A percentile compares a stretch with the other conserved stretches of the same genome.
phyloP scores from a whole-genome alignment of 2,797 vertebrate species.

The Gadopsis marmoratus region DNA sequence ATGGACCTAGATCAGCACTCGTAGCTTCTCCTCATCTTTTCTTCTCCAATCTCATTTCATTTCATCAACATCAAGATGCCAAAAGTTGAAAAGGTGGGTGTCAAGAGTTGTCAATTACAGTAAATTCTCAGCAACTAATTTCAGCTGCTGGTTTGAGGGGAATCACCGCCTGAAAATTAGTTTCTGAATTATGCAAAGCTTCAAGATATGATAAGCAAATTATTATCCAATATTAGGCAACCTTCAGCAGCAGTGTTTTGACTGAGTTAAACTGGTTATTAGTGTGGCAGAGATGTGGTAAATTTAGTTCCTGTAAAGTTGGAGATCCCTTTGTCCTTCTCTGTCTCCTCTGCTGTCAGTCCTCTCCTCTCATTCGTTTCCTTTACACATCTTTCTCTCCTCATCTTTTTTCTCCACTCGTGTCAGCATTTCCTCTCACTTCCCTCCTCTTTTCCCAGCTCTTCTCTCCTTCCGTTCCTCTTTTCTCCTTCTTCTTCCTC shows the following conservation, averaged over 20 bases:
- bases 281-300: background rate
- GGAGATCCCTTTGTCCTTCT: background rate
- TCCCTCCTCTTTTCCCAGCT: background rate
- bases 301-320: background rate
- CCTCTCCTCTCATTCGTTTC: slow-evolving; percentile 1
- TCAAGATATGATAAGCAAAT: background rate
- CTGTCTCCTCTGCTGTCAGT: background rate
- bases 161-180: slow-evolving; percentile 1
- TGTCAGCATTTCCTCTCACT: slow-evolving; percentile 3
- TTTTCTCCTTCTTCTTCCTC: background rate
- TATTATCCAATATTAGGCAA: too few relatives aligned
- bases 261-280: background rate
- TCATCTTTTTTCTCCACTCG: background rate
- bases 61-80: background rate
- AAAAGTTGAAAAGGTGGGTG: background rate
- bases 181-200: slow-evolving; percentile 36
- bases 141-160: slow-evolving; percentile 5
- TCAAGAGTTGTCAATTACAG: background rate
- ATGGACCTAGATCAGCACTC: slow-evolving; percentile 24
- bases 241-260: background rate
- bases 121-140: slow-evolving; percentile 5
- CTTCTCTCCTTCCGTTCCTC: background rate
- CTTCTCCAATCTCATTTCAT: background rate
- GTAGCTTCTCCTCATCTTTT: slow-evolving; percentile 7
- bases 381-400: slow-evolving; percentile 2